Percentiles rank a stretch among this genome's conserved stretches.
Evolutionary conservation across 2,113 vertebrate genomes (phyloP).

Genomic region (Merops nubicus): DNA sequence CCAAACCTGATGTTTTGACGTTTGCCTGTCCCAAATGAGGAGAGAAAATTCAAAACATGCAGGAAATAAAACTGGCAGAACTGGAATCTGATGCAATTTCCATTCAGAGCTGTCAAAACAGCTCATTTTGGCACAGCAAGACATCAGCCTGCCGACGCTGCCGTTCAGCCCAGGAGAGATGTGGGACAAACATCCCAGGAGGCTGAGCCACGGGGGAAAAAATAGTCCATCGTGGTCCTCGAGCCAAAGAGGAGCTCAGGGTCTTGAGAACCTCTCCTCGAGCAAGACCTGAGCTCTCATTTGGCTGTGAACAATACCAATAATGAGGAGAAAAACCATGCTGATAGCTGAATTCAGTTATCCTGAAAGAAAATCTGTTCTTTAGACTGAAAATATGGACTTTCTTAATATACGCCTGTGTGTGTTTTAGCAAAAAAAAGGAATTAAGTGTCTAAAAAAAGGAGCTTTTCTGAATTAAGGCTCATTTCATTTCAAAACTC

Average conservation of each 20-base stretch:
- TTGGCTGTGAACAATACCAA: not conserved
- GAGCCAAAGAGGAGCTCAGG: fast-evolving
- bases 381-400: not conserved
- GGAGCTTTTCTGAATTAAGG: slow-evolving; percentile 20
- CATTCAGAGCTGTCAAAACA: not conserved
- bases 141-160: not conserved
- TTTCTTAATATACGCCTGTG: not conserved
- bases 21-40: not conserved
- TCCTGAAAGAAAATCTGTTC: not conserved
- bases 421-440: not conserved
- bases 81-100: not conserved
- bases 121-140: not conserved
- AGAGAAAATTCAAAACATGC: not conserved
- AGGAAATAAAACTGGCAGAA: not conserved
- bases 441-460: not conserved
- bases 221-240: not conserved
- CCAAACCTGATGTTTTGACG: not conserved
- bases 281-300: not conserved
- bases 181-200: not conserved
- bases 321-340: not conserved
- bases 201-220: not conserved
- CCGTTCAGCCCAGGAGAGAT: not conserved
- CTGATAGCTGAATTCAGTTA: no score
- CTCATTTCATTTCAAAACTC: not conserved
- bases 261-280: not conserved